Evolutionary conservation across 2,888 invertebrate species (phyloP).

Genomic region (Lobophora halterata): DNA sequence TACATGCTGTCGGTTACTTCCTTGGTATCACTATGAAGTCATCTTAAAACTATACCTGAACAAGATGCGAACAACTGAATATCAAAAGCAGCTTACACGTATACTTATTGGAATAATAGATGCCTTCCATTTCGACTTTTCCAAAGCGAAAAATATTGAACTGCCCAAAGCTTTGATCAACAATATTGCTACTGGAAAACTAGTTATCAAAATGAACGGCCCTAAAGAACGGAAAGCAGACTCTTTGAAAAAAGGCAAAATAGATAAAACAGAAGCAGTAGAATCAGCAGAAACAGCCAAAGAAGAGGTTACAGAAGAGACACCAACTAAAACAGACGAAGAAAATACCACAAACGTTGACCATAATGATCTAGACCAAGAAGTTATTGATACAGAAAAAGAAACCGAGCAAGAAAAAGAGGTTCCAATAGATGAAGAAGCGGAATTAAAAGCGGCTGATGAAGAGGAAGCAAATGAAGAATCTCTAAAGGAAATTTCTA

Average conservation of each 20-base stretch:
- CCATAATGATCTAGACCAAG: constrained; percentile 42
- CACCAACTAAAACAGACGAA: constrained; percentile 25
- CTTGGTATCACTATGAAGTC: constrained; percentile 94
- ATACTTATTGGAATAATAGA: constrained; percentile 90
- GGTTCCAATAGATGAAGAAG: constrained; percentile 46
- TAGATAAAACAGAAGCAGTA: constrained; percentile 19
- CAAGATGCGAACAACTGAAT: constrained; percentile 86
- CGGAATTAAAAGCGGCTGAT: constrained; percentile 60
- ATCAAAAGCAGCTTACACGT: constrained; percentile 91
- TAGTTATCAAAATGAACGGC: constrained; percentile 33
- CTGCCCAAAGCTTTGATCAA: constrained; percentile 57
- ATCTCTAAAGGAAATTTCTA: constrained; percentile 46
- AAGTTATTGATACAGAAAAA: not conserved
- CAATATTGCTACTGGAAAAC: constrained; percentile 42
- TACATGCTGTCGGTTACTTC: constrained; percentile 87
- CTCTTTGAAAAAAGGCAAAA: no score
- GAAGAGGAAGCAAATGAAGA: constrained; percentile 61
- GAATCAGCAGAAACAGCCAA: constrained; percentile 24
- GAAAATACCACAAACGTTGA: constrained; percentile 43
- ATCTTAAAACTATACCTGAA: constrained; percentile 90
- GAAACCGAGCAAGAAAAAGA: constrained; percentile 10
- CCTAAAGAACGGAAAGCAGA: constrained; percentile 37
- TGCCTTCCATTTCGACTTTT: constrained; percentile 95
- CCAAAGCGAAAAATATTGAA: constrained; percentile 74
- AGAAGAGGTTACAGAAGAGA: constrained; percentile 33